A percentile compares a stretch with the other conserved stretches of the same genome.
phyloP scores from a whole-genome alignment of 2,113 vertebrate genomes.

The Podilymbus podiceps region DNA sequence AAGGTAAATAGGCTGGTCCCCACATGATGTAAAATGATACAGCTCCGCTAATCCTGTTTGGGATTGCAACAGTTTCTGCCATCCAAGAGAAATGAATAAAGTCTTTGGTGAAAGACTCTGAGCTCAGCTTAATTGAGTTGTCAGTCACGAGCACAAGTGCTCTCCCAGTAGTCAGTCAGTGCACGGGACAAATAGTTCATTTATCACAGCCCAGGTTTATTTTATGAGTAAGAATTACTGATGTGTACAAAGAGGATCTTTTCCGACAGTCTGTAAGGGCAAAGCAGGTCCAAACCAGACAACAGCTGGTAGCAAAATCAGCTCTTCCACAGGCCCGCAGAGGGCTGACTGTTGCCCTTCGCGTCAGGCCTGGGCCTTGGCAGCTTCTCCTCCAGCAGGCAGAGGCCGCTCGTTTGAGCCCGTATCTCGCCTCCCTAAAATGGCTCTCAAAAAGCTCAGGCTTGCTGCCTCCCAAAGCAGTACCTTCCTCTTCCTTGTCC shows the following conservation, averaged over 20 bases:
- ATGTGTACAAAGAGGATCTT: neutral
- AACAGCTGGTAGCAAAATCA: accelerated
- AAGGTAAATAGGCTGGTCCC: neutral
- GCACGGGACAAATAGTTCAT: neutral
- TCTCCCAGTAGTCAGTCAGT: neutral
- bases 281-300: neutral
- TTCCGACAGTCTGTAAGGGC: neutral
- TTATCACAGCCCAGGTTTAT: neutral
- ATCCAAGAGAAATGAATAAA: neutral
- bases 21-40: neutral
- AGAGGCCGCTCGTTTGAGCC: accelerated
- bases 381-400: neutral
- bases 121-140: neutral
- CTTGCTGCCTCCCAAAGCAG: neutral
- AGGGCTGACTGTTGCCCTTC: neutral
- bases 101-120: neutral
- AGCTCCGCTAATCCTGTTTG: neutral
- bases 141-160: neutral
- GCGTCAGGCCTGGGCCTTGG: neutral
- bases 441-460: neutral
- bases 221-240: neutral
- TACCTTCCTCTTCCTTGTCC: neutral
- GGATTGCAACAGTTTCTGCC: neutral
- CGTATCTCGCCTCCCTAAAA: neutral
- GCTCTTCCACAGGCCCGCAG: accelerated